Conservation (phyloP, 2,797 vertebrate genomes). For the Poecilia gillii region DNA sequence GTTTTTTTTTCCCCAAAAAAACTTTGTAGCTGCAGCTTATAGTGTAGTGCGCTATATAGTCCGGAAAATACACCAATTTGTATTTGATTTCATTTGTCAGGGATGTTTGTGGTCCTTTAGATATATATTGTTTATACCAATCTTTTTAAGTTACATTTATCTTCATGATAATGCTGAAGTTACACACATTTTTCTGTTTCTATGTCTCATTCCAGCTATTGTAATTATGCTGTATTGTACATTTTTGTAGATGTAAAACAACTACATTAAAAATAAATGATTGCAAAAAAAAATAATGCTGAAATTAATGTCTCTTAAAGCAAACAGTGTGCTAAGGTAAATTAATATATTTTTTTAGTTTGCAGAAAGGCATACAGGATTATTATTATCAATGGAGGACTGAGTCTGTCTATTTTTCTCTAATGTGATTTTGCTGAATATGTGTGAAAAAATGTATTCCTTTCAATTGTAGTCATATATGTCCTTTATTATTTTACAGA, state of each 20-base stretch:
- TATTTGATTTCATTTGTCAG: not conserved
- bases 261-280: no score
- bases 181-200: no score
- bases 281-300: no score
- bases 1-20: no score
- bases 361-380: not conserved
- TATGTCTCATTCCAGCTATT: no score
- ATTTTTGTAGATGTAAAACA: no score
- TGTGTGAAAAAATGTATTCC: not conserved
- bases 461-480: not conserved
- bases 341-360: not conserved
- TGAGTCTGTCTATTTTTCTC: not conserved
- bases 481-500: not conserved
- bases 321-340: not conserved
- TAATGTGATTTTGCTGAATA: not conserved
- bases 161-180: not conserved
- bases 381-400: not conserved
- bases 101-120: not conserved
- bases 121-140: not conserved
- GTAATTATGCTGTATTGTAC: no score
- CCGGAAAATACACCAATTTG: not conserved
- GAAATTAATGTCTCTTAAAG: not conserved
- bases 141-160: not conserved
- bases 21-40: no score
- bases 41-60: no score